Conservation (phyloP, 2,888 invertebrate genomes). For the Epinotia nisella region DNA sequence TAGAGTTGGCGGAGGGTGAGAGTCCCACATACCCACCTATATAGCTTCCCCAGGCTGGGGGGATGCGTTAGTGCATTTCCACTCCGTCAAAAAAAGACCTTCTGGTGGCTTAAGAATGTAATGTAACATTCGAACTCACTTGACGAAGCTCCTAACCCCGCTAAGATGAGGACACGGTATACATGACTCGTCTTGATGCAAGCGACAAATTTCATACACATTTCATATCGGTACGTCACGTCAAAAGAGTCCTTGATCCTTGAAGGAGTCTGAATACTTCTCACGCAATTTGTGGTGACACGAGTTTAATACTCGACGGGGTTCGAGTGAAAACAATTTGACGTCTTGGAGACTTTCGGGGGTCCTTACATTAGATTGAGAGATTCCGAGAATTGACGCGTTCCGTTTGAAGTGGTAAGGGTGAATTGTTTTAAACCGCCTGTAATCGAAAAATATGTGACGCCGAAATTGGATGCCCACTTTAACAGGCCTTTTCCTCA, state of each 20-base stretch:
- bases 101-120: no score
- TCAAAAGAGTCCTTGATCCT: background rate
- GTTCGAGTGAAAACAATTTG: slow-evolving; percentile 26
- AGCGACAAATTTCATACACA: no score
- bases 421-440: background rate
- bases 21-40: no score
- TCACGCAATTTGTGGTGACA: slow-evolving; percentile 35
- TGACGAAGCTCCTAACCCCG: no score
- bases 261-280: slow-evolving; percentile 27
- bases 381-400: slow-evolving; percentile 1
- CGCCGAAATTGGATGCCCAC: background rate
- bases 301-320: slow-evolving; percentile 21
- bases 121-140: no score
- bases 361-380: background rate
- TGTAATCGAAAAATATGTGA: background rate
- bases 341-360: slow-evolving; percentile 7
- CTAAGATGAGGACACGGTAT: no score
- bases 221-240: background rate
- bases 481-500: no score
- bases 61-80: no score
- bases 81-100: no score
- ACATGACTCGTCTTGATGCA: no score
- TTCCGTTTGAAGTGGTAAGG: background rate
- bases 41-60: no score
- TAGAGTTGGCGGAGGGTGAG: no score